Evolutionary conservation across 2,113 vertebrate genomes (phyloP).

Genomic region (Pelvicachromis taeniatus): DNA sequence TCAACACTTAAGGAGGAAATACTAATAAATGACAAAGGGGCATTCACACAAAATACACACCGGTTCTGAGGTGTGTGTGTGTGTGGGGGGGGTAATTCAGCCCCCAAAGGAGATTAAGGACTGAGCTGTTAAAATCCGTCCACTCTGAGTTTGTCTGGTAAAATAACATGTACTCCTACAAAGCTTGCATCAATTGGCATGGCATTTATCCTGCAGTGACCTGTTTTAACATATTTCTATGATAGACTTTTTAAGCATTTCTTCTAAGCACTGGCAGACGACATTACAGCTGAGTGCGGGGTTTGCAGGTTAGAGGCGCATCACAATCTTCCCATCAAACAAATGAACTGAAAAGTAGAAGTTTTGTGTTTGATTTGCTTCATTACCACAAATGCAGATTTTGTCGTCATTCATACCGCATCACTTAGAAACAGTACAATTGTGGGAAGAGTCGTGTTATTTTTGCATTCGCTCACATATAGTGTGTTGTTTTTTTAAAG

Average conservation of each 20-base stretch:
- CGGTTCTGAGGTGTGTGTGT: not conserved
- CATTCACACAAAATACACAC: not conserved
- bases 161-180: slow-evolving; percentile 20
- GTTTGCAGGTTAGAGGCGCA: not conserved
- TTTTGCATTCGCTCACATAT: not conserved
- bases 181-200: not conserved
- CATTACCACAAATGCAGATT: not conserved
- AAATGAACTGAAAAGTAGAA: not conserved
- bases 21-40: not conserved
- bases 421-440: not conserved
- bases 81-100: not conserved
- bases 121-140: slow-evolving; percentile 14
- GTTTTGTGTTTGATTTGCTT: not conserved
- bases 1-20: not conserved
- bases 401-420: not conserved
- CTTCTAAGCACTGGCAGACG: not conserved
- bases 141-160: not conserved
- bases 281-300: not conserved
- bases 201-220: not conserved
- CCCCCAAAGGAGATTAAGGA: slow-evolving; percentile 10
- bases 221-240: not conserved
- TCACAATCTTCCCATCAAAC: not conserved
- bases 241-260: not conserved
- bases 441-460: not conserved
- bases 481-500: not conserved